Conservation (phyloP, 1,140 invertebrate genomes). For the Cydia fagiglandana region DNA sequence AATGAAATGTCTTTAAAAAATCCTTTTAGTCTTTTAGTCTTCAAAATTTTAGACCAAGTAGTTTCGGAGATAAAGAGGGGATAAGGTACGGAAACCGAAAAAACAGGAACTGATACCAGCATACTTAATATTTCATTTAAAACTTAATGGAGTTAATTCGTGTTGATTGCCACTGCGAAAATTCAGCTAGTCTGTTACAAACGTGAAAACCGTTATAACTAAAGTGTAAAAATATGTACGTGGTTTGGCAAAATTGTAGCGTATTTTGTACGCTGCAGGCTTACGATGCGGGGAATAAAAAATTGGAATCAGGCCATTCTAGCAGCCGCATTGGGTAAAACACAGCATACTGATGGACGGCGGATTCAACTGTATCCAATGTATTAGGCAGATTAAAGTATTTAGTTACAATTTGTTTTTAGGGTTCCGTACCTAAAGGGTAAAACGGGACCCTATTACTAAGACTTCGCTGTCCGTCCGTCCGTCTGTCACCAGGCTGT, state of each 20-base stretch:
- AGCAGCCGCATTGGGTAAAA: neutral
- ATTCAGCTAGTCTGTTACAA: neutral
- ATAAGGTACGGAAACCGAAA: no score
- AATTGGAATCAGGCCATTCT: conserved; percentile 13
- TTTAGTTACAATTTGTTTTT: neutral
- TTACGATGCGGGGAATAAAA: neutral
- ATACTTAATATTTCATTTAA: neutral
- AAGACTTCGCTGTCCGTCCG: no score
- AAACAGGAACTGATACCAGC: neutral
- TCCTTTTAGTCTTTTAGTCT: no score
- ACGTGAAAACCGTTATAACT: neutral
- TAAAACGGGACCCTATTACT: no score
- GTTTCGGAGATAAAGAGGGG: no score
- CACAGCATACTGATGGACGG: neutral
- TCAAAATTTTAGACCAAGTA: no score
- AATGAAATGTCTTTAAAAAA: no score
- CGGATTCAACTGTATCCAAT: neutral
- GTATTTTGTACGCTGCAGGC: neutral
- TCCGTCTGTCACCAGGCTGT: no score
- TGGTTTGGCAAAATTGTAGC: conserved; percentile 6
- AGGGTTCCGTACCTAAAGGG: no score
- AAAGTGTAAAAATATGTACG: conserved; percentile 14
- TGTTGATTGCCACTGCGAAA: neutral
- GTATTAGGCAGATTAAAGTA: neutral
- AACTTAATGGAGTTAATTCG: neutral